phyloP scores from a whole-genome alignment of 2,888 invertebrate genomes.

The Apodemia zela region DNA sequence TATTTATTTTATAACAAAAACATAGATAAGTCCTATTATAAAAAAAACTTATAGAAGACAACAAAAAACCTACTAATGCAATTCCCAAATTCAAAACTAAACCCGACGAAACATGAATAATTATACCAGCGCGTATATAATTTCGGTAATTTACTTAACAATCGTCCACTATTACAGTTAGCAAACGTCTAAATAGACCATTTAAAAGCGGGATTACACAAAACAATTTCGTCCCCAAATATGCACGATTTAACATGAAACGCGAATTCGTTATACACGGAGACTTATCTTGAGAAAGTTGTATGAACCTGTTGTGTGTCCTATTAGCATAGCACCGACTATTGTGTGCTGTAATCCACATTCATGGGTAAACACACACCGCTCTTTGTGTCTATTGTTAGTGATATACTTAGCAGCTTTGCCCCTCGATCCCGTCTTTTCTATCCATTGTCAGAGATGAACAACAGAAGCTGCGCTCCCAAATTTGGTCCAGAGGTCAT shows the following conservation, averaged over 20 bases:
- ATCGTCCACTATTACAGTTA: slow-evolving; percentile 53
- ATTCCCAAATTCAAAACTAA: neutral
- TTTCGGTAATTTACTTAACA: slow-evolving; percentile 43
- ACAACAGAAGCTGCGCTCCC: slow-evolving; percentile 43
- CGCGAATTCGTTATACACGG: slow-evolving; percentile 79
- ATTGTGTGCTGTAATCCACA: slow-evolving; percentile 68
- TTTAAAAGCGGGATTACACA: slow-evolving; percentile 67
- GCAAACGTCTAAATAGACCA: slow-evolving; percentile 71
- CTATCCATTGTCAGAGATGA: slow-evolving; percentile 57
- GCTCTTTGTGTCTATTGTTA: slow-evolving; percentile 69
- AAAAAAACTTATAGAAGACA: neutral
- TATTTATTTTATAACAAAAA: no score
- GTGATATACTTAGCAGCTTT: slow-evolving; percentile 73
- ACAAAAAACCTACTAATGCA: slow-evolving; percentile 1
- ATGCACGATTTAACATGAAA: slow-evolving; percentile 76
- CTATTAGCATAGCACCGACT: slow-evolving; percentile 67
- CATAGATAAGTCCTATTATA: neutral
- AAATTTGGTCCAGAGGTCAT: slow-evolving; percentile 65
- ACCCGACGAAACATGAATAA: slow-evolving; percentile 3
- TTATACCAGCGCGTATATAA: neutral
- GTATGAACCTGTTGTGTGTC: slow-evolving; percentile 73
- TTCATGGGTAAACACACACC: slow-evolving; percentile 80
- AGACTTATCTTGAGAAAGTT: slow-evolving; percentile 72
- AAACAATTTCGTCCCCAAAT: slow-evolving; percentile 49
- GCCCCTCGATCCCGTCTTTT: slow-evolving; percentile 69